Conservation (phyloP, 1,140 invertebrate species). For the Akabosia matsudoensis region DNA sequence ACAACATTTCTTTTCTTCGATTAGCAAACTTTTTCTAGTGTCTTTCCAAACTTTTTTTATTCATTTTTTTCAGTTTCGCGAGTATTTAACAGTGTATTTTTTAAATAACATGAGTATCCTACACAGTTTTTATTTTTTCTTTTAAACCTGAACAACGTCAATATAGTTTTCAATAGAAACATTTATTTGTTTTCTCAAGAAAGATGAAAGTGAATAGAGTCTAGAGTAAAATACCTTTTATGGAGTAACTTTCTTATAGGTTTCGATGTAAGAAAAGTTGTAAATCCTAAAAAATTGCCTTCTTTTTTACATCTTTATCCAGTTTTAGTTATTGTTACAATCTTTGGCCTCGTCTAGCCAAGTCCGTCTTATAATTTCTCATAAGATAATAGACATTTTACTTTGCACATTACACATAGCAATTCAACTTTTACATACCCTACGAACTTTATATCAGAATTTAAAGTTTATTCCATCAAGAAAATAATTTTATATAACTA, state of each 20-base stretch:
- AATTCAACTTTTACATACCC: not conserved
- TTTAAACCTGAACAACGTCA: not conserved
- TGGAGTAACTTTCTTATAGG: not conserved
- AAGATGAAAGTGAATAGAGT: not conserved
- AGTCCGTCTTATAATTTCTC: constrained; percentile 8
- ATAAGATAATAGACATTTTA: not conserved
- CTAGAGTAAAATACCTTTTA: not conserved
- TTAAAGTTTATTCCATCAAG: too few species aligned
- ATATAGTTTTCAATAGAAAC: not conserved
- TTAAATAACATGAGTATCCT: not conserved
- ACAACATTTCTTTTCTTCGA: not conserved
- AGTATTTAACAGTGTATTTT: not conserved
- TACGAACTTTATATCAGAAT: too few species aligned
- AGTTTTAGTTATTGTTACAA: constrained; percentile 38
- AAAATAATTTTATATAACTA: too few species aligned
- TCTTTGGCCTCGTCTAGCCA: constrained; percentile 41
- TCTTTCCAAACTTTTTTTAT: not conserved
- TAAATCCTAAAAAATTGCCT: too few species aligned
- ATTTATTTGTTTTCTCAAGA: not conserved
- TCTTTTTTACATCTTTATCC: not conserved
- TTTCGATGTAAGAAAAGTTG: too few species aligned
- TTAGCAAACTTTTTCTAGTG: too few species aligned
- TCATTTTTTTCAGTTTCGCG: not conserved
- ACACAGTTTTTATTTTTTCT: not conserved
- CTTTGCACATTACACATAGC: not conserved